Evolutionary conservation across 2,888 invertebrate species (phyloP).

Genomic region (Diploptera punctata): DNA sequence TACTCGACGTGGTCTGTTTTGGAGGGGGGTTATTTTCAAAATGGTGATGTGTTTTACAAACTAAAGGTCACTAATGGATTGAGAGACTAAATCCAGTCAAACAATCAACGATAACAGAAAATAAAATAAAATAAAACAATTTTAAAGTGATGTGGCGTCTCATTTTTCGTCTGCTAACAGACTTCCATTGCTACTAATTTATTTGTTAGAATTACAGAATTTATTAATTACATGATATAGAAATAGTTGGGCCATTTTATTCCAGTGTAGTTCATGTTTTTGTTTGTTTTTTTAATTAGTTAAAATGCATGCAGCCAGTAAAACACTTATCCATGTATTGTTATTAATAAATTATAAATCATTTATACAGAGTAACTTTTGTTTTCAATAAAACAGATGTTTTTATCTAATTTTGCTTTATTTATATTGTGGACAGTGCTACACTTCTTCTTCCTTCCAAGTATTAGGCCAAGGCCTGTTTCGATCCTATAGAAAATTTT

Average conservation of each 20-base stretch:
- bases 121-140: not conserved
- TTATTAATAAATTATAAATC: not conserved
- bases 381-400: slow-evolving; percentile 12
- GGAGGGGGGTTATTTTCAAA: slow-evolving; percentile 5
- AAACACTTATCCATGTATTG: not conserved
- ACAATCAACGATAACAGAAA: not conserved
- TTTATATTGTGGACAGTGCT: too few relatives aligned
- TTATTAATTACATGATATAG: not conserved
- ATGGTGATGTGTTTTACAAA: not conserved
- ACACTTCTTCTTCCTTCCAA: too few relatives aligned
- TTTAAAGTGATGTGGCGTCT: too few relatives aligned
- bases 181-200: slow-evolving; percentile 1
- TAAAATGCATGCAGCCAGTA: not conserved
- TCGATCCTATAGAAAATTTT: too few relatives aligned
- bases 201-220: not conserved
- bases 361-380: not conserved
- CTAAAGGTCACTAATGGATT: not conserved
- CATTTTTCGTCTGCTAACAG: not conserved
- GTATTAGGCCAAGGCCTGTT: too few relatives aligned
- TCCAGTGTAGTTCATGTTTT: not conserved
- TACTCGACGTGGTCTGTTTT: slow-evolving; percentile 6
- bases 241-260: slow-evolving; percentile 1
- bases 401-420: too few relatives aligned
- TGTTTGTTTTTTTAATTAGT: not conserved
- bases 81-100: not conserved